Evolutionary conservation across 1,140 invertebrate genomes (phyloP), one percentile per base, ranked within the genome.

Genomic region (Epicauta chinensis): DNA sequence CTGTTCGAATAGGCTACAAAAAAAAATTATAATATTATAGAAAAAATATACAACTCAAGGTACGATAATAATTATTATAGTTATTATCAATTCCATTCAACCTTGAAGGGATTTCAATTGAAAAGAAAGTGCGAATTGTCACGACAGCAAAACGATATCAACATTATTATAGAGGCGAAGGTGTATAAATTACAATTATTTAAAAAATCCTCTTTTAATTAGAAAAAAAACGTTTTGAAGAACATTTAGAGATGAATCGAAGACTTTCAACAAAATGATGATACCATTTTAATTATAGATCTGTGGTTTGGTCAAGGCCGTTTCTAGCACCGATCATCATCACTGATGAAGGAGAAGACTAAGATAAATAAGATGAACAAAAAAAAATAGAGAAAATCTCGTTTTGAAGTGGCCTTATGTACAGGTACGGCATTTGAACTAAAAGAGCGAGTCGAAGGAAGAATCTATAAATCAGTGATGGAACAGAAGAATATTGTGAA

Each of bases 1-100:
- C 80, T 96, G 90, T 71, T 97, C 93, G 77, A 96, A 97, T 61
- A 96, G 81, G 78, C 92, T 95, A 78, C 29, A 82, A 80, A 57
- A 65, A 60, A 66, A 64, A 66, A 34, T n/a, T 34, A 10, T 30
- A 30, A 30, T 30, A 13, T n/a, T 6, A 6, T 37, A 6, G n/a
- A 5, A 37, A 3, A 37, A n/a, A 6, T 37, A 4, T 6, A 6
- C 12, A 37, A 12, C 4, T 6, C 14, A 39, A 12, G 7, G 11
- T 38, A 31, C 43, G n/a, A 46, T 2, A 6, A 1, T 11, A 46
- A 34, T 32, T 34, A 13, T 16, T 13, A 6, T 40, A n/a, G 41
- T 16, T 23, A 23, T n/a, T 34, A 34, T n/a, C 6, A n/a, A 3
- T 12, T 9, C 11, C 12, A 4, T 11, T 34, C 32, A 34, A 34